A percentile compares a stretch with the other conserved stretches of the same genome.
Conservation (phyloP, 2,888 invertebrate species). For the Drepanosiphum platanoidis region DNA sequence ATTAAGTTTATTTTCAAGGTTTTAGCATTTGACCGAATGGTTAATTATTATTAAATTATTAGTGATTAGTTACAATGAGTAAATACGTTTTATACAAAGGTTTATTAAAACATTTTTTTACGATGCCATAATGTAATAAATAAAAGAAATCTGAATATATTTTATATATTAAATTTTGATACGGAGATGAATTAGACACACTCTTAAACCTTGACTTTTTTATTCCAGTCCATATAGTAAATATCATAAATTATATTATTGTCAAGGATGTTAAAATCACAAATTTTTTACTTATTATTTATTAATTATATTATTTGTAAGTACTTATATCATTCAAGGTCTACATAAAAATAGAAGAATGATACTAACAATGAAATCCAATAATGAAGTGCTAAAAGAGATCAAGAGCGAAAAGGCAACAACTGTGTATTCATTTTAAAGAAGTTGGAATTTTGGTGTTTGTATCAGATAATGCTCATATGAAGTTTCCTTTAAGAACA, state of each 20-base stretch:
- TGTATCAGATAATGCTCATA: too few species aligned
- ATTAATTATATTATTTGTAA: constrained; percentile 15
- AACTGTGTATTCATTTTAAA: too few species aligned
- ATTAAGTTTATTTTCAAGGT: constrained; percentile 17
- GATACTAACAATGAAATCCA: not conserved
- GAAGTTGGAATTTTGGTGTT: too few species aligned
- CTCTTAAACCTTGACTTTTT: constrained; percentile 55
- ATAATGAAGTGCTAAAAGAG: too few species aligned
- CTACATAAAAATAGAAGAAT: not conserved
- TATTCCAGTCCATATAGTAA: not conserved
- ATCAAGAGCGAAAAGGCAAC: too few species aligned
- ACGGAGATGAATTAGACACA: constrained; percentile 41
- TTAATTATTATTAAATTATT: not conserved
- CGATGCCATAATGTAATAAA: not conserved
- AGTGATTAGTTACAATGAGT: constrained; percentile 25
- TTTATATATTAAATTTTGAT: not conserved
- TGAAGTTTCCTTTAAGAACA: too few species aligned
- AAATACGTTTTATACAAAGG: not conserved
- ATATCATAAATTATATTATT: not conserved
- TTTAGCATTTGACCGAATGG: not conserved
- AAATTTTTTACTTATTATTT: constrained; percentile 33
- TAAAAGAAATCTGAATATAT: constrained; percentile 27
- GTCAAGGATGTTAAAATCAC: constrained; percentile 38
- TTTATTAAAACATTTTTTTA: not conserved
- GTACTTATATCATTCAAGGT: constrained; percentile 7